Percentiles rank a stretch among this genome's conserved stretches.
These are phyloP conservation scores for Percopsis transmontana DNA, from an alignment of 2,113 vertebrate species.

Conservation along the genomic window DNA sequence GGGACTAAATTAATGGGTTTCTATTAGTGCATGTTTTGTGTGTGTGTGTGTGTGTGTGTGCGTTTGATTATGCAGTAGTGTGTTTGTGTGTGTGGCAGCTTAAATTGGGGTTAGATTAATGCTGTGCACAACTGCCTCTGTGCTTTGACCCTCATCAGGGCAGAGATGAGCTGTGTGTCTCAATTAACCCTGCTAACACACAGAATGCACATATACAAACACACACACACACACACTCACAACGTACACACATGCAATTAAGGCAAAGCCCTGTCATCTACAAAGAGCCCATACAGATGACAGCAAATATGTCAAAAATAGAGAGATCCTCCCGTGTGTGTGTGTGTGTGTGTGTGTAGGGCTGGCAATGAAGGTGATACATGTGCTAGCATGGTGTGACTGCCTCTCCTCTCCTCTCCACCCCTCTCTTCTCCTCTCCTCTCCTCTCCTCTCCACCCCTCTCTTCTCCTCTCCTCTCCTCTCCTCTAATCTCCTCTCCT, in stretches of 20 bases:
- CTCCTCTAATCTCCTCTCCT: slow-evolving; percentile 44
- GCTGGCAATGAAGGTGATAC: too few species aligned
- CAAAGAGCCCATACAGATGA: not conserved
- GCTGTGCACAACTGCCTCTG: slow-evolving; percentile 70
- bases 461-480: slow-evolving; percentile 51
- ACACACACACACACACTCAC: slow-evolving; percentile 25
- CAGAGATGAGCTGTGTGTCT: slow-evolving; percentile 76
- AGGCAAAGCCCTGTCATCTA: not conserved
- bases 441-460: slow-evolving; percentile 42
- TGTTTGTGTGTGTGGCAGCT: slow-evolving; percentile 73
- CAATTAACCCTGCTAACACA: slow-evolving; percentile 74
- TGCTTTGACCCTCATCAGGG: slow-evolving; percentile 78
- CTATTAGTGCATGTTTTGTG: slow-evolving; percentile 30
- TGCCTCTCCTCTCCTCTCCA: slow-evolving; percentile 4
- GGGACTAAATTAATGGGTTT: slow-evolving; percentile 10
- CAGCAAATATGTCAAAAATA: not conserved
- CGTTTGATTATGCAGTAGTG: too few species aligned
- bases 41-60: slow-evolving; percentile 34
- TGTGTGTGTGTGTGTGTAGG: not conserved
- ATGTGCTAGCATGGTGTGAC: too few species aligned
- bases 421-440: not conserved
- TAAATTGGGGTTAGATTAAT: slow-evolving; percentile 79
- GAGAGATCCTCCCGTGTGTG: too few species aligned
- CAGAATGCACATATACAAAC: slow-evolving; percentile 54
- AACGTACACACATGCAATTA: not conserved